A percentile compares a stretch with the other conserved stretches of the same genome.
Conservation (phyloP, 1,140 invertebrate species). For the Ceratoteleas bidentatus region DNA sequence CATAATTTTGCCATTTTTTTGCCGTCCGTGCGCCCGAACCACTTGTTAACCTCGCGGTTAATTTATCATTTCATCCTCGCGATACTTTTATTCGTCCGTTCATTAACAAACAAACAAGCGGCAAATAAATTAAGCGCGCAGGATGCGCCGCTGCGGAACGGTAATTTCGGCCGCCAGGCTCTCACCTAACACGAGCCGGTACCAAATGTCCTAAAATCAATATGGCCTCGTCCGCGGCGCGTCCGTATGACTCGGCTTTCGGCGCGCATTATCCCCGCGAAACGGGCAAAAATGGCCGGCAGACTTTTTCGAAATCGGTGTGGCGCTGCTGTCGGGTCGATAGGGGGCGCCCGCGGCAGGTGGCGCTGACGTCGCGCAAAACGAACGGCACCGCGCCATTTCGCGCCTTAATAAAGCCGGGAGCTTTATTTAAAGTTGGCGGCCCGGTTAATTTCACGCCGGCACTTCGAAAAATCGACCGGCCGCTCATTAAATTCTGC, state of each 20-base stretch:
- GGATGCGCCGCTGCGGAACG: slow-evolving; percentile 4
- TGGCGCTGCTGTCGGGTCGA: too few species aligned
- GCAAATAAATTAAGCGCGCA: slow-evolving; percentile 14
- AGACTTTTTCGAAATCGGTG: too few species aligned
- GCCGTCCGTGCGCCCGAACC: slow-evolving; percentile 5
- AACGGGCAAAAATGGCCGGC: not conserved
- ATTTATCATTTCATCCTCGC: slow-evolving; percentile 15
- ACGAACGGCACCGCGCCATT: slow-evolving; percentile 37
- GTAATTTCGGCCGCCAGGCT: slow-evolving; percentile 41
- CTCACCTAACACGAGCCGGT: slow-evolving; percentile 51
- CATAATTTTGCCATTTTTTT: slow-evolving; percentile 4
- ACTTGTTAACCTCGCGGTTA: slow-evolving; percentile 18
- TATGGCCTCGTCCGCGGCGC: slow-evolving; percentile 44
- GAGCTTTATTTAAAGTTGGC: slow-evolving; percentile 53
- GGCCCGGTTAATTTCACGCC: slow-evolving; percentile 51
- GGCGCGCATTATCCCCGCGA: slow-evolving; percentile 15
- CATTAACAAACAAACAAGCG: slow-evolving; percentile 22
- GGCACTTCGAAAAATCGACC: slow-evolving; percentile 51
- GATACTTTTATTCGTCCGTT: slow-evolving; percentile 16
- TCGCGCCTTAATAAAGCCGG: slow-evolving; percentile 51
- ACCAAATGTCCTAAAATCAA: slow-evolving; percentile 63
- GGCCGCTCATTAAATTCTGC: slow-evolving; percentile 44
- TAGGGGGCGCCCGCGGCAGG: slow-evolving; percentile 5
- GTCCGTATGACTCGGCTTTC: slow-evolving; percentile 12
- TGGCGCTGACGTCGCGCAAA: slow-evolving; percentile 18